These are phyloP conservation scores for Melipona quadrifasciata DNA, from an alignment of 1,140 invertebrate genomes.

Conservation along the genomic window DNA sequence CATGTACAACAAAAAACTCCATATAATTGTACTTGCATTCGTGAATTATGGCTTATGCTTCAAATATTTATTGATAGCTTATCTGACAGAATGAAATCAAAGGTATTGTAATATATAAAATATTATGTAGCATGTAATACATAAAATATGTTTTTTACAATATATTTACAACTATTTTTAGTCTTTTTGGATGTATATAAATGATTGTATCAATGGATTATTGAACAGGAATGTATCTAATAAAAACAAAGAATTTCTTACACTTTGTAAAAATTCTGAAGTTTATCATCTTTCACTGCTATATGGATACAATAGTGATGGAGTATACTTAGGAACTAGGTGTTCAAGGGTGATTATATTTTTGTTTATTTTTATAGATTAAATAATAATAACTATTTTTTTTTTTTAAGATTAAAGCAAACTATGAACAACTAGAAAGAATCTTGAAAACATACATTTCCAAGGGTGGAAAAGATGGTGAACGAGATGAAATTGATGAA, in stretches of 20 bases:
- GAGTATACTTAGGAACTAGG: constrained; percentile 64
- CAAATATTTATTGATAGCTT: constrained; percentile 74
- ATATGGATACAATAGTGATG: constrained; percentile 74
- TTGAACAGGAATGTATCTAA: constrained; percentile 51
- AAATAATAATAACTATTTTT: neutral
- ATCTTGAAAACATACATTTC: constrained; percentile 76
- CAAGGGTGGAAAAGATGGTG: constrained; percentile 74
- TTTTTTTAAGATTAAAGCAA: constrained; percentile 64
- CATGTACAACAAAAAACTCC: constrained; percentile 75
- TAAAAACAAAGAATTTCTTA: constrained; percentile 27
- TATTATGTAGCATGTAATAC: too few relatives aligned
- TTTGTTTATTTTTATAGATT: constrained; percentile 25
- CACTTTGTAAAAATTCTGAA: constrained; percentile 74
- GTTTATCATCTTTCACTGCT: constrained; percentile 77
- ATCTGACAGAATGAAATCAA: constrained; percentile 60
- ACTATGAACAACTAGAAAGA: constrained; percentile 75
- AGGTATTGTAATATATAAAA: constrained; percentile 59
- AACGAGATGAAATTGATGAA: constrained; percentile 76
- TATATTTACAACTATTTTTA: constrained; percentile 51
- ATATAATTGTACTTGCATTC: constrained; percentile 78
- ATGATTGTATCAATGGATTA: constrained; percentile 68
- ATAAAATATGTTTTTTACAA: neutral
- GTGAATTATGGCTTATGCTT: constrained; percentile 80
- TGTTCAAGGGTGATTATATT: constrained; percentile 61
- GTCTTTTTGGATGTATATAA: constrained; percentile 78